Percentiles rank a stretch among this genome's conserved stretches.
Evolutionary conservation across 2,797 vertebrate species (phyloP).

Genomic region (Ambastaia sidthimunki): DNA sequence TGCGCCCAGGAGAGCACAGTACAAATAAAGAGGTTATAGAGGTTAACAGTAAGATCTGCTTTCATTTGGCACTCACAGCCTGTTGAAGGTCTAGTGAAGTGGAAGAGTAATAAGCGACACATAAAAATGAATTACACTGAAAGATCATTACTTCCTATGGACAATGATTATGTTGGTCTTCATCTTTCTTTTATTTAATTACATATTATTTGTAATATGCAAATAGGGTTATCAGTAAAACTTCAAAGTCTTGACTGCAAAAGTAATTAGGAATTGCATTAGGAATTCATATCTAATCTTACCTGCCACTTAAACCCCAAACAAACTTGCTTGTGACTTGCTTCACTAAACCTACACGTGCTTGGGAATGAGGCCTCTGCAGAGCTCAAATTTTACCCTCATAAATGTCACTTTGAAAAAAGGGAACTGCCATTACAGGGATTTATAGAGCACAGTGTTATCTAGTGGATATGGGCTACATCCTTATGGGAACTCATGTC

Average conservation of each 20-base stretch:
- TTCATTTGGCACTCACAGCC: conserved; percentile 1
- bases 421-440: conserved; percentile 4
- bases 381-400: neutral
- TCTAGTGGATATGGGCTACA: neutral
- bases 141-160: conserved; percentile 5
- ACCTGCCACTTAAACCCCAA: neutral
- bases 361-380: neutral
- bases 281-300: conserved; percentile 33
- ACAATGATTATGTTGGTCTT: neutral
- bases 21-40: neutral
- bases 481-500: neutral
- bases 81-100: neutral
- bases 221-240: conserved; percentile 3
- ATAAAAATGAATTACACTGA: neutral
- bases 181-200: conserved; percentile 4
- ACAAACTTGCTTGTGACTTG: conserved; percentile 1
- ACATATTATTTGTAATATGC: conserved; percentile 16
- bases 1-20: neutral
- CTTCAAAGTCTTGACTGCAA: conserved; percentile 1
- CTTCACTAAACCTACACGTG: conserved; percentile 17
- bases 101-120: neutral
- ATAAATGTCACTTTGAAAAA: conserved; percentile 29
- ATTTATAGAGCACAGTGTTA: conserved; percentile 13
- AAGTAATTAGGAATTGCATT: conserved; percentile 24
- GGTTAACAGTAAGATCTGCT: conserved; percentile 14